These are phyloP conservation scores for Zygaena filipendulae DNA, from an alignment of 2,888 invertebrate genomes.

Conservation along the genomic window DNA sequence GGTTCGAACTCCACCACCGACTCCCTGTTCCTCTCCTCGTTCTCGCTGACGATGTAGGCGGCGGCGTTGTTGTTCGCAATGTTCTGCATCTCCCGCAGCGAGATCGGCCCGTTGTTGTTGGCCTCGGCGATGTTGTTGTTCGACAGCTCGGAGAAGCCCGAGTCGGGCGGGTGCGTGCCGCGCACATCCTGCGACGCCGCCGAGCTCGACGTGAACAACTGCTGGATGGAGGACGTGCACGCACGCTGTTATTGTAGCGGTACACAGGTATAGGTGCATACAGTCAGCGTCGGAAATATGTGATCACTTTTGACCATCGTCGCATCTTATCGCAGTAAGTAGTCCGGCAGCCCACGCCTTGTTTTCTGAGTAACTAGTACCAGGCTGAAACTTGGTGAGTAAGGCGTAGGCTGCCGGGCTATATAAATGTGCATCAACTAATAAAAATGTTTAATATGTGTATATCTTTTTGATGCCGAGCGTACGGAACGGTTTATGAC, in stretches of 20 bases:
- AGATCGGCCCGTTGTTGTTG: conserved; percentile 68
- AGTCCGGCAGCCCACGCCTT: not conserved
- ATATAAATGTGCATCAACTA: no score
- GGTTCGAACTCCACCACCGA: conserved; percentile 58
- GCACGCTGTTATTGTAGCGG: conserved; percentile 2
- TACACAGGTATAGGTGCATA: conserved; percentile 1
- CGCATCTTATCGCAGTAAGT: not conserved
- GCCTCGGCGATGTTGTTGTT: conserved; percentile 61
- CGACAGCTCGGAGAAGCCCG: conserved; percentile 51
- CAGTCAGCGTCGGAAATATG: no score
- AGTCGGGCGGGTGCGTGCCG: conserved; percentile 48
- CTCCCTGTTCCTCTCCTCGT: conserved; percentile 55
- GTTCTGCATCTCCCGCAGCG: conserved; percentile 66
- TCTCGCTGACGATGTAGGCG: conserved; percentile 61
- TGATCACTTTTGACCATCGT: no score
- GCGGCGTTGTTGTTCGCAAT: conserved; percentile 67
- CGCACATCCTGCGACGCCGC: conserved; percentile 49
- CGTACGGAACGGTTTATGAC: no score
- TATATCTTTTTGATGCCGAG: no score
- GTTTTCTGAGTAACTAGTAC: no score
- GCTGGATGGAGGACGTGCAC: conserved; percentile 16
- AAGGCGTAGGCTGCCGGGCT: no score
- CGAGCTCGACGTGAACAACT: conserved; percentile 54
- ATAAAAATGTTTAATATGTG: no score
- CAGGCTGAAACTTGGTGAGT: not conserved